phyloP scores from a whole-genome alignment of 2,797 vertebrate species.

The Enoplosus armatus region DNA sequence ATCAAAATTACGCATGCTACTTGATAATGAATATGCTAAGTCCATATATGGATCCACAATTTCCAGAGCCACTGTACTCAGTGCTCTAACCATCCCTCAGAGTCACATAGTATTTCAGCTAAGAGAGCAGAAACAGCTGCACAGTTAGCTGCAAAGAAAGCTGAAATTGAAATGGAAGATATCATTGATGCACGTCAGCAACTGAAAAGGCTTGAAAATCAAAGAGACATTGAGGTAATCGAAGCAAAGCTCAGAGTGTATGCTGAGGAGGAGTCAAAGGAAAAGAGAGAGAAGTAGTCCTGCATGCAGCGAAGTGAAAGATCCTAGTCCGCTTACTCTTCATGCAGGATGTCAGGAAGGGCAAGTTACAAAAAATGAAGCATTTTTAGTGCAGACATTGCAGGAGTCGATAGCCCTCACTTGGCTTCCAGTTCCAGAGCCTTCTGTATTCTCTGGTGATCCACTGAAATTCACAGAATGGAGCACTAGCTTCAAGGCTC shows the following conservation, averaged over 20 bases:
- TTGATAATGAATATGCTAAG: conserved; percentile 11
- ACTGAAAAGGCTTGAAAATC: background rate
- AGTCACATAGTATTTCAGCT: conserved; percentile 2
- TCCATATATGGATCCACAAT: conserved; percentile 17
- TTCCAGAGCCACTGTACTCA: background rate
- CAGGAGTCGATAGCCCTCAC: background rate
- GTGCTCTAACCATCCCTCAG: background rate
- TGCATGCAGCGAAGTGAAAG: background rate
- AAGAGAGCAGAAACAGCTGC: conserved; percentile 17
- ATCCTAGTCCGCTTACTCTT: background rate
- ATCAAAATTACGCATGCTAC: background rate
- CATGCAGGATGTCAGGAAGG: background rate
- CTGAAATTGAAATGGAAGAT: conserved; percentile 12
- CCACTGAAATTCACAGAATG: too few relatives aligned
- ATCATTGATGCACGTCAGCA: background rate
- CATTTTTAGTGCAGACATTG: conserved; percentile 1
- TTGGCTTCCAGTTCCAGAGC: too few relatives aligned
- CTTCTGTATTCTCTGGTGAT: too few relatives aligned
- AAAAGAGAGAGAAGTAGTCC: background rate
- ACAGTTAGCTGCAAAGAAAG: conserved; percentile 22
- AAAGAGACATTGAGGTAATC: conserved; percentile 11
- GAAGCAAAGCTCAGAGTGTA: conserved; percentile 44
- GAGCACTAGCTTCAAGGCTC: too few relatives aligned
- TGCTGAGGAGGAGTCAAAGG: conserved; percentile 42
- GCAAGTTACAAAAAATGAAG: conserved; percentile 17